These are phyloP conservation scores for Eufriesea mexicana DNA, from an alignment of 1,140 invertebrate genomes.

Conservation along the genomic window DNA sequence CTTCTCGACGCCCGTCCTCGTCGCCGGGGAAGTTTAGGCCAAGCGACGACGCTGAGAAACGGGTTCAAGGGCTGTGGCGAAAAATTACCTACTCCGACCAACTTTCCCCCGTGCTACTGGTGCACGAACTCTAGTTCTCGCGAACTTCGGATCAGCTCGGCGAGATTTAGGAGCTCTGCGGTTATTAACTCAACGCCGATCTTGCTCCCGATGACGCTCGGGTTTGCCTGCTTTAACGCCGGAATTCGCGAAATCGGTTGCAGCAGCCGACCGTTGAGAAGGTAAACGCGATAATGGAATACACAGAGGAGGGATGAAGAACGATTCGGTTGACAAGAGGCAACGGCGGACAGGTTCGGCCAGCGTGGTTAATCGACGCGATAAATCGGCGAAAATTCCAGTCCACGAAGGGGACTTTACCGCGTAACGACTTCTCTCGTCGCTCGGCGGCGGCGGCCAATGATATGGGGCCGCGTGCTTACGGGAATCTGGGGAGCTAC, in stretches of 20 bases:
- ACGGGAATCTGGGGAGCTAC: conserved; percentile 69
- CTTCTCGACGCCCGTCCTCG: no score
- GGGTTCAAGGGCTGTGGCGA: not conserved
- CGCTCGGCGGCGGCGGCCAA: conserved; percentile 8
- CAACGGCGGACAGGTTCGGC: not conserved
- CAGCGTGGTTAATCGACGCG: conserved; percentile 16
- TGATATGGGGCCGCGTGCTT: conserved; percentile 44
- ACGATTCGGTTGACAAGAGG: not conserved
- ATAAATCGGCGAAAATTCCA: conserved; percentile 28
- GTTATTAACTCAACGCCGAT: no score
- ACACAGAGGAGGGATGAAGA: no score
- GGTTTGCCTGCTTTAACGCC: no score
- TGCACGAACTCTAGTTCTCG: no score
- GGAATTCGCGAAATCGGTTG: no score
- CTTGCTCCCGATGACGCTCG: no score
- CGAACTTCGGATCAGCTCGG: not conserved
- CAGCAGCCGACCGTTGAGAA: no score
- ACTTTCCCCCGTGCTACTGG: not conserved
- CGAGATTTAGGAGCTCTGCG: no score
- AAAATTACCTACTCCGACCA: not conserved
- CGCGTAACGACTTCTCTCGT: conserved; percentile 27
- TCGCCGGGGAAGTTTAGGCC: not conserved
- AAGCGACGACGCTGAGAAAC: not conserved
- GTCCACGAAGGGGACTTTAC: not conserved
- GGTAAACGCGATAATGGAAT: no score